Percentiles rank a stretch among this genome's conserved stretches.
Evolutionary conservation across 2,797 vertebrate genomes (phyloP).

Genomic region (Pampus argenteus): DNA sequence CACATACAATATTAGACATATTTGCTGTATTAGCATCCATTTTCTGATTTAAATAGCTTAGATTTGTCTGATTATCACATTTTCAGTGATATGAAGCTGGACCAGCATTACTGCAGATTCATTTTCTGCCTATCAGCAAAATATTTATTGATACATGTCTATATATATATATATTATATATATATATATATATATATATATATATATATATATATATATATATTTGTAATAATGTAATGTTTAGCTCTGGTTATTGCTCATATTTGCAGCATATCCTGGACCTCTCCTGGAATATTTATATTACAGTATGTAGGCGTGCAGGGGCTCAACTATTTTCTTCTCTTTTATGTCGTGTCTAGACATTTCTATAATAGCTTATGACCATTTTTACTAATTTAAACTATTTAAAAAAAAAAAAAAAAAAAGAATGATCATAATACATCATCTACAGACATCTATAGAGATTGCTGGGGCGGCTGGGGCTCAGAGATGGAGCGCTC

Average conservation of each 20-base stretch:
- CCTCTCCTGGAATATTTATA: slow-evolving; percentile 1
- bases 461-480: no score
- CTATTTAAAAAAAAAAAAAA: no score
- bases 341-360: slow-evolving; percentile 6
- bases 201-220: no score
- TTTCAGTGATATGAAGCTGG: background rate
- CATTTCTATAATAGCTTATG: slow-evolving; percentile 5
- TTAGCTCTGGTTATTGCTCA: background rate
- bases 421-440: background rate
- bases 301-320: background rate
- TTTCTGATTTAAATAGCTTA: no score
- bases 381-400: background rate
- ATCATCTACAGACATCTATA: background rate
- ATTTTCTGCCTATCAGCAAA: background rate
- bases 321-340: background rate
- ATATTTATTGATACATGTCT: no score
- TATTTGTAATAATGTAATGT: no score
- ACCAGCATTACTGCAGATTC: background rate
- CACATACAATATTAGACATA: background rate
- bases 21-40: no score
- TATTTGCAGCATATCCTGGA: background rate
- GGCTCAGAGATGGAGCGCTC: no score
- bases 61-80: no score
- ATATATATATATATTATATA: no score
- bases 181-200: no score